Evolutionary conservation across 1,140 invertebrate genomes (phyloP).

Genomic region (Frieseomelitta varia): DNA sequence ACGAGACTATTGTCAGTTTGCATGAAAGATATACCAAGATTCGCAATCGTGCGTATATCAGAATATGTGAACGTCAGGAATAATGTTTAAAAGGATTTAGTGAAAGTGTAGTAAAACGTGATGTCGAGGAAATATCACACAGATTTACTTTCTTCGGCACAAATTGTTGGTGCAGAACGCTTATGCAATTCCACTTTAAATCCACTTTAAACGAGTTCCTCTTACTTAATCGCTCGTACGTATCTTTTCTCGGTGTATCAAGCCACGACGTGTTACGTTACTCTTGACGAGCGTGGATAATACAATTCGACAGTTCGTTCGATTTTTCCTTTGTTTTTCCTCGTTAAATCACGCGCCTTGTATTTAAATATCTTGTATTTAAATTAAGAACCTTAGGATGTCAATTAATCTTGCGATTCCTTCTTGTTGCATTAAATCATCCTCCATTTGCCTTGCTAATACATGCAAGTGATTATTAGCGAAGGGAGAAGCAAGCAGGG

Average conservation of each 20-base stretch:
- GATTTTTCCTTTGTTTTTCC: background rate
- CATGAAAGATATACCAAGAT: background rate
- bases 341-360: background rate
- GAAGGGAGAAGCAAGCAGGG: background rate
- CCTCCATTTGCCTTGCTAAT: background rate
- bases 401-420: background rate
- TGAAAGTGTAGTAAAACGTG: background rate
- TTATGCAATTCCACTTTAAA: background rate
- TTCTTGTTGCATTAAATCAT: background rate
- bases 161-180: background rate
- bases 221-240: background rate
- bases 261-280: background rate
- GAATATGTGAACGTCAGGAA: background rate
- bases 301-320: background rate
- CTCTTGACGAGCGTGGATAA: background rate
- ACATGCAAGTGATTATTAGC: background rate
- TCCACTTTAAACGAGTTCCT: background rate
- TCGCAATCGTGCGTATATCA: background rate
- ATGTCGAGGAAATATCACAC: background rate
- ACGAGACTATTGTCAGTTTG: constrained; percentile 1
- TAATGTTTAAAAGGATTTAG: background rate
- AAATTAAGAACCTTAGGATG: background rate
- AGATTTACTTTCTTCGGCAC: background rate
- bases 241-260: background rate
- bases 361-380: background rate